These are phyloP conservation scores for Papilio glaucus DNA, from an alignment of 1,140 invertebrate species.

Conservation along the genomic window DNA sequence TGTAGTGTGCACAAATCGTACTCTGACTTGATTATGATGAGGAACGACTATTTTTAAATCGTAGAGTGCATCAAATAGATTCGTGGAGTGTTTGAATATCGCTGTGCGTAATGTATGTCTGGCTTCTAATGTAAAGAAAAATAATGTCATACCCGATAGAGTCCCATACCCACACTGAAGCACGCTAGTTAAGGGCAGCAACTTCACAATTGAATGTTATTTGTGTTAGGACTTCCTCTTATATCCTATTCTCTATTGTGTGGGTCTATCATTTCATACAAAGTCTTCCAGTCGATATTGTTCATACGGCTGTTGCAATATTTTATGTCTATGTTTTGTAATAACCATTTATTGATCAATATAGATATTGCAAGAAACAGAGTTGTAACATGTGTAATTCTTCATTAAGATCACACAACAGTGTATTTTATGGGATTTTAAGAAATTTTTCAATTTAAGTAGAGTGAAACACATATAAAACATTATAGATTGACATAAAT, in stretches of 20 bases:
- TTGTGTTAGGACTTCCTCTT: constrained; percentile 31
- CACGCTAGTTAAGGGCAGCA: constrained; percentile 58
- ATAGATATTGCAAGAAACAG: neutral
- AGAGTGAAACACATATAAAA: constrained; percentile 59
- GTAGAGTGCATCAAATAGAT: constrained; percentile 76
- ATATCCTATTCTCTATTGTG: neutral
- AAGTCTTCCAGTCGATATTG: constrained; percentile 69
- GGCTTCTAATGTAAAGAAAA: constrained; percentile 71
- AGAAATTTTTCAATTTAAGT: constrained; percentile 57
- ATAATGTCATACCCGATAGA: constrained; percentile 74
- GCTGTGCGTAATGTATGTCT: constrained; percentile 78
- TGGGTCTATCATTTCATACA: constrained; percentile 46
- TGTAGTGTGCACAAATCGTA: constrained; percentile 79
- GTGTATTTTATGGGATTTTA: constrained; percentile 32
- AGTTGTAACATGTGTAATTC: constrained; percentile 1
- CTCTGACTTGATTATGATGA: constrained; percentile 67
- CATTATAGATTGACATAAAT: constrained; percentile 58
- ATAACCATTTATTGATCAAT: constrained; percentile 39
- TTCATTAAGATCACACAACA: neutral
- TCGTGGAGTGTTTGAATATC: constrained; percentile 74
- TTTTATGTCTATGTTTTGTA: constrained; percentile 52
- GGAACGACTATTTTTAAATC: constrained; percentile 66
- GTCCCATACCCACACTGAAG: constrained; percentile 62
- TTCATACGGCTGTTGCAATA: constrained; percentile 49
- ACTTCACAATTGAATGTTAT: constrained; percentile 44